Percentiles rank a stretch among this genome's conserved stretches.
Evolutionary conservation across 2,113 vertebrate species (phyloP).

Genomic region (Sylvia atricapilla): DNA sequence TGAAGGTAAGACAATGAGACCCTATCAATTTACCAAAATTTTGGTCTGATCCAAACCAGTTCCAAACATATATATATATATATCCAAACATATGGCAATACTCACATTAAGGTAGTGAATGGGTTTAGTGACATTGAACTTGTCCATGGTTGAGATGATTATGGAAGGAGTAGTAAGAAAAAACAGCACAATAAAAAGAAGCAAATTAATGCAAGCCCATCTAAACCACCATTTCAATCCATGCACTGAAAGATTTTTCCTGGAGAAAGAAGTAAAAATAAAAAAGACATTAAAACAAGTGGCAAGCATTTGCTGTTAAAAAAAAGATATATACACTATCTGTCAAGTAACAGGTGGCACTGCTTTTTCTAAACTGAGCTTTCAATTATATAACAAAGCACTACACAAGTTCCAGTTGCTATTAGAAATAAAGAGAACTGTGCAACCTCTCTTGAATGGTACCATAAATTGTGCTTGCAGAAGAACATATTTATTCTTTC

Average conservation of each 20-base stretch:
- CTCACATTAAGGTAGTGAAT: slow-evolving; percentile 91
- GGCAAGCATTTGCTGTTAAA: not conserved
- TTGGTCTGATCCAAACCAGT: not conserved
- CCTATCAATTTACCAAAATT: not conserved
- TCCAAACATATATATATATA: not conserved
- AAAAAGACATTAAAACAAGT: not conserved
- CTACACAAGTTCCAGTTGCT: not conserved
- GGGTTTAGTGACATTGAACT: slow-evolving; percentile 92
- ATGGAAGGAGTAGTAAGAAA: slow-evolving; percentile 96
- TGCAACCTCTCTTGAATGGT: not conserved
- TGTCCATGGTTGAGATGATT: slow-evolving; percentile 91
- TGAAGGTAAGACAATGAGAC: not conserved
- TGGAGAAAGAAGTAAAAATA: slow-evolving; percentile 23
- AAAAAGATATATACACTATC: not conserved
- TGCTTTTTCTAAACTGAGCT: not conserved
- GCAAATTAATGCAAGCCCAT: slow-evolving; percentile 80
- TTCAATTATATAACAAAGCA: not conserved
- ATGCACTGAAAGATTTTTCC: slow-evolving; percentile 87
- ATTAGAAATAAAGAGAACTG: not conserved
- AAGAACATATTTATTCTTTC: not conserved
- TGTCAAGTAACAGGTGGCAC: not conserved
- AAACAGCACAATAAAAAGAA: slow-evolving; percentile 86
- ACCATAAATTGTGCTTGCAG: not conserved
- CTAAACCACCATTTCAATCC: slow-evolving; percentile 88
- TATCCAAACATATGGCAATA: not conserved